phyloP scores from a whole-genome alignment of 2,797 vertebrate genomes.

The Potorous gilbertii region DNA sequence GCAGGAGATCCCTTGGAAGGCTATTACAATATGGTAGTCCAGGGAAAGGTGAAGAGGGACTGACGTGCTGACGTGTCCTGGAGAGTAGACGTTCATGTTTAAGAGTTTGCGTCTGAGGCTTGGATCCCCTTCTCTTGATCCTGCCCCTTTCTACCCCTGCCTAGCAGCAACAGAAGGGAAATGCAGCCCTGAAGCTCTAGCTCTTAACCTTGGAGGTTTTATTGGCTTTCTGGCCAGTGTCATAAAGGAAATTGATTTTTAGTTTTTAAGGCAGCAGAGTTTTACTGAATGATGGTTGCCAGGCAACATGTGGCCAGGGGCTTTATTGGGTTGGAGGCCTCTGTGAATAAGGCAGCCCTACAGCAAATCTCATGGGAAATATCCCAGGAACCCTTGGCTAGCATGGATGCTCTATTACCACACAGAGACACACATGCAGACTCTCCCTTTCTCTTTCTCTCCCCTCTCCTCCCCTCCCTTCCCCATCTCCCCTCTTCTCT shows the following conservation, averaged over 20 bases:
- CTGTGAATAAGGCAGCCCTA: constrained; percentile 1
- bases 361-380: background rate
- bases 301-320: constrained; percentile 52
- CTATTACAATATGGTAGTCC: background rate
- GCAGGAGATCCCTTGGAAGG: background rate
- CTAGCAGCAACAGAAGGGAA: background rate
- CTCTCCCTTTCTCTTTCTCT: background rate
- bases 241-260: constrained; percentile 73
- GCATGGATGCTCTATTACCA: background rate
- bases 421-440: background rate
- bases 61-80: background rate
- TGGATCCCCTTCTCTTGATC: background rate
- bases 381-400: background rate
- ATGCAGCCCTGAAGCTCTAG: background rate
- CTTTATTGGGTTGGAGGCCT: constrained; percentile 25
- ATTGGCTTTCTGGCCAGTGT: constrained; percentile 7
- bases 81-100: background rate
- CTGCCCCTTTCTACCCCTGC: background rate
- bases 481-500: background rate
- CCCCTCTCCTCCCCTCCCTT: background rate
- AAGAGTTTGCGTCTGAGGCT: background rate
- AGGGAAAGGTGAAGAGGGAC: background rate
- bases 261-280: constrained; percentile 54
- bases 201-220: constrained; percentile 33
- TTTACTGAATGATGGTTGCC: constrained; percentile 69